phyloP scores from a whole-genome alignment of 2,113 vertebrate species.

The Leiothrix lutea region DNA sequence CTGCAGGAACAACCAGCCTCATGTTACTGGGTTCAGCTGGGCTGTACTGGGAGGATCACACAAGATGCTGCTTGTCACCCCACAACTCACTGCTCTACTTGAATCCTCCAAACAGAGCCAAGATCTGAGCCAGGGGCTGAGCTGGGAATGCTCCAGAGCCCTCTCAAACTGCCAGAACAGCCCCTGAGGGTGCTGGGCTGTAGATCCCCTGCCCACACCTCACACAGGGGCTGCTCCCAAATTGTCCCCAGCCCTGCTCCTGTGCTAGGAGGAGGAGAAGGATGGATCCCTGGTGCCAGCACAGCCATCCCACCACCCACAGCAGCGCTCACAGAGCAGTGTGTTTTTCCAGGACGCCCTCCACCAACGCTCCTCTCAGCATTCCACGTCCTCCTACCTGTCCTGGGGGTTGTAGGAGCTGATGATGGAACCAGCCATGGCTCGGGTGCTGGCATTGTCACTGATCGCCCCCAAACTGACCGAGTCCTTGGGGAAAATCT shows the following conservation, averaged over 20 bases:
- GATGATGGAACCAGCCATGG: conserved; percentile 99
- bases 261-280: not conserved
- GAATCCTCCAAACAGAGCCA: not conserved
- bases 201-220: not conserved
- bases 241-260: not conserved
- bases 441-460: conserved; percentile 95
- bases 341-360: not conserved
- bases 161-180: not conserved
- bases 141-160: not conserved
- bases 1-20: conserved; percentile 70
- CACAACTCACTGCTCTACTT: accelerated
- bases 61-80: not conserved
- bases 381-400: conserved; percentile 76
- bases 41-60: not conserved
- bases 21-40: not conserved
- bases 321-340: not conserved
- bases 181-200: not conserved
- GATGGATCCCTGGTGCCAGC: not conserved
- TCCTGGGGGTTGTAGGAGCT: conserved; percentile 97
- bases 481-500: conserved; percentile 88
- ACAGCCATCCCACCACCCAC: not conserved
- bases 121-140: not conserved
- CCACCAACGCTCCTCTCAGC: not conserved
- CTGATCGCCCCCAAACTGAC: conserved; percentile 93
- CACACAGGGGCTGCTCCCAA: not conserved